phyloP scores from a whole-genome alignment of 2,888 invertebrate species.

The Conomelus anceps region DNA sequence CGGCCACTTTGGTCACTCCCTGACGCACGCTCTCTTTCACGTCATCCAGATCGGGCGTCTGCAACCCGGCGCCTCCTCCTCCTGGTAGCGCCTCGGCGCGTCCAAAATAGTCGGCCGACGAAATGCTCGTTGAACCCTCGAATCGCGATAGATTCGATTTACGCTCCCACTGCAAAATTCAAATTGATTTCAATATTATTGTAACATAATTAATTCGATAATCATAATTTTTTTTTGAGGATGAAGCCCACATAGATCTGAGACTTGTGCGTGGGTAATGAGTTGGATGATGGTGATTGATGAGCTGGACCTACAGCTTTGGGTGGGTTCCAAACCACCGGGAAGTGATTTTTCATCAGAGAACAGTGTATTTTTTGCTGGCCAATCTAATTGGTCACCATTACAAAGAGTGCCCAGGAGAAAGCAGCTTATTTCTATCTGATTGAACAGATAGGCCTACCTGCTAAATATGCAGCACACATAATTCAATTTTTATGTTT shows the following conservation, averaged over 20 bases:
- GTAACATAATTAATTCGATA: not conserved
- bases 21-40: conserved; percentile 95
- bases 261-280: too few relatives aligned
- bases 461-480: not conserved
- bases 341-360: too few relatives aligned
- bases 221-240: too few relatives aligned
- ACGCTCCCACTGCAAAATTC: conserved; percentile 46
- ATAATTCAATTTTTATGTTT: not conserved
- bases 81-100: conserved; percentile 44
- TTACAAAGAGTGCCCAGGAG: too few relatives aligned
- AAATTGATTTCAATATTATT: not conserved
- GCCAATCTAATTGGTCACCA: too few relatives aligned
- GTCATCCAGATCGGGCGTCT: conserved; percentile 77
- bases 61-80: conserved; percentile 32
- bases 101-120: conserved; percentile 93
- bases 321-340: too few relatives aligned
- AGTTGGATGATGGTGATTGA: too few relatives aligned
- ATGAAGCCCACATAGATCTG: too few relatives aligned
- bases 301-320: too few relatives aligned
- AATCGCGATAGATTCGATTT: conserved; percentile 62
- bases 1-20: conserved; percentile 95
- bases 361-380: too few relatives aligned
- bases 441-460: too few relatives aligned
- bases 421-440: too few relatives aligned
- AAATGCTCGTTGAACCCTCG: conserved; percentile 91